Evolutionary conservation across 2,797 vertebrate genomes (phyloP).

Genomic region (Nannoperca australis): DNA sequence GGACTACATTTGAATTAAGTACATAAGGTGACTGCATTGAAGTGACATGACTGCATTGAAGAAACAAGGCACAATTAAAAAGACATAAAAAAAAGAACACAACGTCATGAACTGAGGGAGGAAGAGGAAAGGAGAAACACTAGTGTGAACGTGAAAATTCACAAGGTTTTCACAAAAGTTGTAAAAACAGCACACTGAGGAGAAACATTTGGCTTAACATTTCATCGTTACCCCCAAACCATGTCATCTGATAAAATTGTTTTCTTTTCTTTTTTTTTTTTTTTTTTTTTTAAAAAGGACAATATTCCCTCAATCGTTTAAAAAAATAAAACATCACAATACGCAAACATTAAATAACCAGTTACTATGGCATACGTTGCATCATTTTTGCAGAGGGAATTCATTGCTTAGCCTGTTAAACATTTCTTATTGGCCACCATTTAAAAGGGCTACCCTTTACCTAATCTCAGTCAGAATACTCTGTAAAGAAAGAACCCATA

Average conservation of each 20-base stretch:
- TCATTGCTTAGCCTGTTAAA: constrained; percentile 50
- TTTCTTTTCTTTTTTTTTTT: not conserved
- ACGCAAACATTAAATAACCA: constrained; percentile 42
- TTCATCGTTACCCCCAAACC: constrained; percentile 26
- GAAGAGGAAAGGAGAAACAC: constrained; percentile 31
- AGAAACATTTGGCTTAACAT: constrained; percentile 66
- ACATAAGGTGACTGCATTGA: constrained; percentile 83
- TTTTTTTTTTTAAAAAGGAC: constrained; percentile 8
- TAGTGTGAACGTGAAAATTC: constrained; percentile 9
- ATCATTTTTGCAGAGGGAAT: constrained; percentile 60
- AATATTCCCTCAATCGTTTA: constrained; percentile 53
- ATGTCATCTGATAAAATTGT: constrained; percentile 12
- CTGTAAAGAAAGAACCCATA: constrained; percentile 58
- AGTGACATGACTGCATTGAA: constrained; percentile 79
- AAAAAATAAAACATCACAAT: constrained; percentile 57
- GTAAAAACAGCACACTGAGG: constrained; percentile 56
- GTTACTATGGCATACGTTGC: constrained; percentile 57
- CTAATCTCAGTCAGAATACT: constrained; percentile 24
- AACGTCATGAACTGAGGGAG: constrained; percentile 53
- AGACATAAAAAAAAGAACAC: constrained; percentile 53
- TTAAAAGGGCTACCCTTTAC: constrained; percentile 24
- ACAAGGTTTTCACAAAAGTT: not conserved
- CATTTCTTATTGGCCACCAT: constrained; percentile 16
- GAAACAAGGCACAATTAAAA: constrained; percentile 85
- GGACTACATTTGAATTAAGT: constrained; percentile 78